Percentiles rank a stretch among this genome's conserved stretches.
phyloP scores from a whole-genome alignment of 2,113 vertebrate species.

The Oreotrochilus melanogaster region DNA sequence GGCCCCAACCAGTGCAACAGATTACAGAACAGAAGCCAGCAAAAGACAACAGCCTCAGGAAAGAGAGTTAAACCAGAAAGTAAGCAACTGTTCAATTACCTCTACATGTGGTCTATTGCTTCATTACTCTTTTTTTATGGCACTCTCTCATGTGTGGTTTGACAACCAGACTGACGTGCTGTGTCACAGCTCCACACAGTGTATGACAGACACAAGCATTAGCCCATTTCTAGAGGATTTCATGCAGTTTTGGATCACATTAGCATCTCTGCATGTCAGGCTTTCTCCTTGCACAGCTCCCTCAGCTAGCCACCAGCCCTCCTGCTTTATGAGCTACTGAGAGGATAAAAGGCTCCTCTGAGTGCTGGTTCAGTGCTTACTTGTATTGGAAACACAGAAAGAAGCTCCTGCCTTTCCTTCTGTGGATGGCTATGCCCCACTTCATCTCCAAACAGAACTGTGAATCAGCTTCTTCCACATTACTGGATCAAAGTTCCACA shows the following conservation, averaged over 20 bases:
- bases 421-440: not conserved
- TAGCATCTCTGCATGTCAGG: not conserved
- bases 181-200: not conserved
- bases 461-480: not conserved
- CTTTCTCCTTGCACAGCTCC: not conserved
- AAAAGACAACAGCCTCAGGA: conserved; percentile 41
- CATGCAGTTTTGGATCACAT: not conserved
- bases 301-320: not conserved
- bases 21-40: conserved; percentile 49
- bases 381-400: not conserved
- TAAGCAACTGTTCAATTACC: conserved; percentile 52
- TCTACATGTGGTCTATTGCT: conserved; percentile 24
- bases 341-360: not conserved
- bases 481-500: not conserved
- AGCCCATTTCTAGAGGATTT: conserved; percentile 9
- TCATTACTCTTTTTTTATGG: conserved; percentile 10
- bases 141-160: not conserved
- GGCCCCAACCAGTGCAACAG: conserved; percentile 37
- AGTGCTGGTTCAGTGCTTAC: not conserved
- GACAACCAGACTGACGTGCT: conserved; percentile 46
- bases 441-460: not conserved
- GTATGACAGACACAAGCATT: conserved; percentile 17
- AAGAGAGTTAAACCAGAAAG: conserved; percentile 28
- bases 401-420: not conserved
- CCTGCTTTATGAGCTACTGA: not conserved